Conservation (phyloP, 2,113 vertebrate species). For the Cheirogaleus medius region DNA sequence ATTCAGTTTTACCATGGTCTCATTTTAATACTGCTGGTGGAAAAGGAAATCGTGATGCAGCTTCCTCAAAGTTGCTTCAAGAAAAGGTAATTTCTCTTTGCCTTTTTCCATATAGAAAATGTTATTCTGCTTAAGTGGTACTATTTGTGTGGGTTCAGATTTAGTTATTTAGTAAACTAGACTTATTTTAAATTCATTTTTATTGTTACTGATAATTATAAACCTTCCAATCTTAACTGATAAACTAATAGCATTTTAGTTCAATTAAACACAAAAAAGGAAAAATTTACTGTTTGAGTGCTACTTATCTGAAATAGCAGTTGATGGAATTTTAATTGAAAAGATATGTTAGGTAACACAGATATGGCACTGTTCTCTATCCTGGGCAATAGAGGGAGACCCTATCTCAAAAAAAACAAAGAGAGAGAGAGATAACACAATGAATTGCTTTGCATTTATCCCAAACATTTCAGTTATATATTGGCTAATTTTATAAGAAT, state of each 20-base stretch:
- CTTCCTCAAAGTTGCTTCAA: conserved; percentile 96
- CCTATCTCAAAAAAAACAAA: too few relatives aligned
- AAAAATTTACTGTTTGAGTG: conserved; percentile 9
- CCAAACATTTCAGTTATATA: neutral
- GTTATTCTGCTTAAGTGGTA: conserved; percentile 14
- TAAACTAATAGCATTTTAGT: conserved; percentile 37
- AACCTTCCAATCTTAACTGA: neutral
- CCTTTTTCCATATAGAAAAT: conserved; percentile 27
- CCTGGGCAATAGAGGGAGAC: too few relatives aligned
- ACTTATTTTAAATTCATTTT: conserved; percentile 43
- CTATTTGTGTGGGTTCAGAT: conserved; percentile 17
- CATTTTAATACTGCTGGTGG: conserved; percentile 96
- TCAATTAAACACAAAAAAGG: conserved; percentile 9
- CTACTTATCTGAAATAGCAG: conserved; percentile 20
- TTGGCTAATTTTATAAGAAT: conserved; percentile 26
- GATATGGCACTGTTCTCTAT: too few relatives aligned
- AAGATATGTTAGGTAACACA: neutral
- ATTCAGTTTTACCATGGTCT: conserved; percentile 96
- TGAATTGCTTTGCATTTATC: conserved; percentile 45
- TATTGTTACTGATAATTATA: conserved; percentile 27
- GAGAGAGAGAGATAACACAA: neutral
- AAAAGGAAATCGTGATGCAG: conserved; percentile 92
- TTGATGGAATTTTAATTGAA: conserved; percentile 33
- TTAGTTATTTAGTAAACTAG: conserved; percentile 42
- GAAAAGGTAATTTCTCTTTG: conserved; percentile 91